Base-by-base conservation (phyloP, 2,113 vertebrate genomes). In the Cryptotis parvus region DNA sequence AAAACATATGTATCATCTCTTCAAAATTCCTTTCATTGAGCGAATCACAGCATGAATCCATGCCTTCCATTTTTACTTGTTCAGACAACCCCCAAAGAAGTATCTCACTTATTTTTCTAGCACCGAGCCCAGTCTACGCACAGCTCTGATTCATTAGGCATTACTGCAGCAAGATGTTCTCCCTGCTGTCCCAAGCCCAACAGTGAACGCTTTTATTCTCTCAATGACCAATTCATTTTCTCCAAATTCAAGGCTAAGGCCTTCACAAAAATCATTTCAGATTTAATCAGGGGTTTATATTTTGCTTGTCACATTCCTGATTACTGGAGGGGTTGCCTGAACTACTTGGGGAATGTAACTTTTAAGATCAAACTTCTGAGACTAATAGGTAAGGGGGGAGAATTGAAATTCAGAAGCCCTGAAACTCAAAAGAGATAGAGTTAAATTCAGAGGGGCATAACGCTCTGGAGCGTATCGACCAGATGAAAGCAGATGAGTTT, bases 91-190 rank as follows among this genome's bases (percentile, higher is more conserved):
- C 45, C 33, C 45, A 33, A 11, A 41, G 55, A 35, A n/a, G 39
- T 76, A 81, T 77, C 81, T 93, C 68, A 37, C 90, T 93, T 89
- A 87, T 83, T 65, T 89, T 89, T 88, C 39, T 37, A 80, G 66
- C 82, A 33, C 39, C 45, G 73, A 86, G 31, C 63, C 43, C 37
- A 9, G 77, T 39, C 49, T 35, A 61, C 27, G 24, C 79, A 26
- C 63, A 2, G 1, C 31, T 68, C 39, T 77, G 87, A 87, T 93
- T 65, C 92, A 74, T 84, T 87, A 84, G 69, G 80, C 79, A 89
- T 78, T 41, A 14, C 45, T 26, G 37, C 20, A 24, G 80, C 9
- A n/a, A 76, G n/a, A n/a, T 43, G 12, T 6, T 33, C 18, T 33
- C 9, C 22, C 33, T 33, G 15, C 49, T 37, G 12, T 81, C 35